These are phyloP conservation scores for Zaprionus obscuricornis DNA, from an alignment of 2,888 invertebrate species.

Conservation along the genomic window DNA sequence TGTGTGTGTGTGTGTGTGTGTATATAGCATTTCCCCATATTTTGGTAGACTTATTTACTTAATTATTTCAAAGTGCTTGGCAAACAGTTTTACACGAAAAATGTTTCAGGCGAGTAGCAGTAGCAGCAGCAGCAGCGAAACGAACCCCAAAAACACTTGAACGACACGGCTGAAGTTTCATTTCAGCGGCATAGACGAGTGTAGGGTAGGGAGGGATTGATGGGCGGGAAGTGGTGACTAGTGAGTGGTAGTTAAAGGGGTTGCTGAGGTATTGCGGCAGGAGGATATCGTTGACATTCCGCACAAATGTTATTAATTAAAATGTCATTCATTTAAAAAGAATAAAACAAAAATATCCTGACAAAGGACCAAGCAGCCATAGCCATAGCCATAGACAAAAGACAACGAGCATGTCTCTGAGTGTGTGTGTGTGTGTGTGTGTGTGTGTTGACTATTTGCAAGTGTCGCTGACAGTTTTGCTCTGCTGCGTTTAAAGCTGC, in stretches of 20 bases:
- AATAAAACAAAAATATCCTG: slow-evolving; percentile 35
- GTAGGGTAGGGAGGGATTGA: too few relatives aligned
- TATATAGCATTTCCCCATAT: slow-evolving; percentile 46
- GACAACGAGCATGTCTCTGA: too few relatives aligned
- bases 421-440: too few relatives aligned
- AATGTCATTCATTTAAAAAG: slow-evolving; percentile 79
- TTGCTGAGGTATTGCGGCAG: too few relatives aligned
- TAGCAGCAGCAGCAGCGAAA: slow-evolving; percentile 7
- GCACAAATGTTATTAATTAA: slow-evolving; percentile 82
- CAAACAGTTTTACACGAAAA: slow-evolving; percentile 77
- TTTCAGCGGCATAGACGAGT: too few relatives aligned
- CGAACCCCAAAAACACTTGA: slow-evolving; percentile 24
- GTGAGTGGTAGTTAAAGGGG: too few relatives aligned
- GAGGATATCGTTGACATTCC: slow-evolving; percentile 21
- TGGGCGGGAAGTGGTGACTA: too few relatives aligned
- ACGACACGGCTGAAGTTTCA: slow-evolving; percentile 1
- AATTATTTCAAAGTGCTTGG: slow-evolving; percentile 75
- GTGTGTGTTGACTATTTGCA: slow-evolving; percentile 54
- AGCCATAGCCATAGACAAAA: slow-evolving; percentile 13
- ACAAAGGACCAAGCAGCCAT: slow-evolving; percentile 52
- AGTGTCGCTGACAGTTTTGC: slow-evolving; percentile 71
- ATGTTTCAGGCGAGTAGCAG: slow-evolving; percentile 59
- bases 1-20: too few relatives aligned
- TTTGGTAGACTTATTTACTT: slow-evolving; percentile 68
- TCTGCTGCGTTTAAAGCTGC: slow-evolving; percentile 38